Base-by-base conservation (phyloP, 2,888 invertebrate species). In the Maniola hyperantus region DNA sequence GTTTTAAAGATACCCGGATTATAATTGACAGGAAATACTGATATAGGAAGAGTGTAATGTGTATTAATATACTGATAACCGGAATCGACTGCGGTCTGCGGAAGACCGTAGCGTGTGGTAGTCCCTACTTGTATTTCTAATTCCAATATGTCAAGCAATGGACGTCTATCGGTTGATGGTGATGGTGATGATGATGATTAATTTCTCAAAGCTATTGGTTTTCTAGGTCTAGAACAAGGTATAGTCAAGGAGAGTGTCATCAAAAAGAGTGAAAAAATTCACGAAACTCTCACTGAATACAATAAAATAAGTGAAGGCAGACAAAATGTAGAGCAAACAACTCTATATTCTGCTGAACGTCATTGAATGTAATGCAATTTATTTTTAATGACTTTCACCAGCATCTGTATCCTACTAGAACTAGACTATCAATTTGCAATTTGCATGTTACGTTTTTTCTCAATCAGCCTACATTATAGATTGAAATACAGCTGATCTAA, bases 311-410 rank as follows among this genome's bases (percentile, higher is more conserved):
- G 36, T 54, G 11, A 15, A 48, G 18, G 48, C 7, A 48, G 48
- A 18, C 18, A 11, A 36, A 36, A 55, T 34, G 18, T 55, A 18
- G 55, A 36, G 15, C 55, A 18, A 55, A 20, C 42, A 10, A 6
- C 36, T 18, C 36, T 36, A 39, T 18, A 20, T 42, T 11, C 39
- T 18, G 18, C 39, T 5, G 18, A 11, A 20, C 42, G 57, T 42
- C 20, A 39, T 57, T 57, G 57, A 42, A 57, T 57, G 20, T 57
- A 57, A 57, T 57, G 36, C 13, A 57, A 55, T 55, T 42, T 57
- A 57, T 57, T 57, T n/a, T 57, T 42, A 39, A 42, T 42, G 42
- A 57, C 57, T 57, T 57, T 57, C 57, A 57, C 57, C 57, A 57
- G 8, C 42, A 20, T 10, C 39, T 8, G 11, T 55, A 42, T 42